phyloP scores from a whole-genome alignment of 2,797 vertebrate genomes.

The Naso thynnoides region DNA sequence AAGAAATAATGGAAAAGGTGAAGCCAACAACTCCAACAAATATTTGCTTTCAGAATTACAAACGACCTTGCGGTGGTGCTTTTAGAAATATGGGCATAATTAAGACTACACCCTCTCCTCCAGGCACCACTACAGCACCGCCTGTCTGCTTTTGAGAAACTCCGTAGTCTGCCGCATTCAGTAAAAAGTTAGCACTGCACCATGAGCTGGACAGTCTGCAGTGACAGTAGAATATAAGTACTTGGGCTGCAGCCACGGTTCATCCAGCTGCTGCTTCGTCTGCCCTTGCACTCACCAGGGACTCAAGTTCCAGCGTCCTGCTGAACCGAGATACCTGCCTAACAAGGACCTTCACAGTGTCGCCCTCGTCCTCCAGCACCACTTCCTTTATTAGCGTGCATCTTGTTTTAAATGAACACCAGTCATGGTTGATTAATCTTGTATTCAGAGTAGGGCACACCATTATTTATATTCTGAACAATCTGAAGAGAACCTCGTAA shows the following conservation, averaged over 20 bases:
- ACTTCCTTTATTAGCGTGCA: slow-evolving; percentile 26
- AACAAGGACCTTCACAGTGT: slow-evolving; percentile 50
- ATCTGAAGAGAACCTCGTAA: slow-evolving; percentile 31
- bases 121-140: not conserved
- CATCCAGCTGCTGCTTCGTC: slow-evolving; percentile 57
- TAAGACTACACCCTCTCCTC: no score
- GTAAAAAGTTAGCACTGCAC: slow-evolving; percentile 54
- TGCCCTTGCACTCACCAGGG: slow-evolving; percentile 60
- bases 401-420: slow-evolving; percentile 52
- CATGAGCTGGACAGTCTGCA: slow-evolving; percentile 46
- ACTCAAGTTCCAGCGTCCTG: slow-evolving; percentile 45
- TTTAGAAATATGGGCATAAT: no score
- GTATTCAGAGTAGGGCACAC: slow-evolving; percentile 34
- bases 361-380: slow-evolving; percentile 35
- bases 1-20: no score
- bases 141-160: slow-evolving; percentile 11
- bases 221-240: slow-evolving; percentile 37
- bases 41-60: no score
- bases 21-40: no score
- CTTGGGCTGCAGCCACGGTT: slow-evolving; percentile 53
- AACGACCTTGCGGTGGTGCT: no score
- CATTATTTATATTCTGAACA: slow-evolving; percentile 55
- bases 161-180: slow-evolving; percentile 35
- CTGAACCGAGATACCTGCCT: slow-evolving; percentile 39
- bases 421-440: slow-evolving; percentile 46